Percentiles rank a stretch among this genome's conserved stretches.
Evolutionary conservation across 2,888 invertebrate species (phyloP).

Genomic region (Vesta saturnalis): DNA sequence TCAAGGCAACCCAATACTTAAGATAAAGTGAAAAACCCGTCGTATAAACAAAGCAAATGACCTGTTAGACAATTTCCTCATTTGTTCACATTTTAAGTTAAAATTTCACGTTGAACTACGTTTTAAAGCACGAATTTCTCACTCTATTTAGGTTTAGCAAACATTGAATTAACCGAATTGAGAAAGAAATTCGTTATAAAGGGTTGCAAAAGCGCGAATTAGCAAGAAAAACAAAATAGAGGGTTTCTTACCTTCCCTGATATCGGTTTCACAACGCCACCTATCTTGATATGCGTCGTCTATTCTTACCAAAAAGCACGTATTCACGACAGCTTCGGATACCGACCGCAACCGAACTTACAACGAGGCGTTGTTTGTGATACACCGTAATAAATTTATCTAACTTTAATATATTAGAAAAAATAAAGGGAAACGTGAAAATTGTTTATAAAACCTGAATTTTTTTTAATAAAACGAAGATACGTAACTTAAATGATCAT

Average conservation of each 20-base stretch:
- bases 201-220: conserved; percentile 49
- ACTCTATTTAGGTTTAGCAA: conserved; percentile 38
- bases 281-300: conserved; percentile 62
- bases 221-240: conserved; percentile 57
- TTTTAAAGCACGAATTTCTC: conserved; percentile 43
- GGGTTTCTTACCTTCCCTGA: conserved; percentile 64
- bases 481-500: conserved; percentile 10
- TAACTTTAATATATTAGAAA: conserved; percentile 48
- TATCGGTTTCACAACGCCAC: conserved; percentile 61
- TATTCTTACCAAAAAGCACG: conserved; percentile 62
- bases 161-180: conserved; percentile 41
- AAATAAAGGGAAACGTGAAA: conserved; percentile 33
- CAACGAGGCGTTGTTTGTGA: conserved; percentile 56
- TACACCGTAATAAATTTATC: conserved; percentile 56
- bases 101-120: conserved; percentile 49
- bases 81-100: conserved; percentile 48
- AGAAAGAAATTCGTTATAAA: conserved; percentile 45
- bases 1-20: conserved; percentile 32
- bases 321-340: conserved; percentile 57
- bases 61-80: conserved; percentile 62
- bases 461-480: conserved; percentile 32
- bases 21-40: conserved; percentile 51
- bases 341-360: conserved; percentile 53
- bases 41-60: conserved; percentile 62
- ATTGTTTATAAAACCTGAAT: conserved; percentile 24